phyloP scores from a whole-genome alignment of 1,140 invertebrate genomes.

The Leptinotarsa undecemlineata region DNA sequence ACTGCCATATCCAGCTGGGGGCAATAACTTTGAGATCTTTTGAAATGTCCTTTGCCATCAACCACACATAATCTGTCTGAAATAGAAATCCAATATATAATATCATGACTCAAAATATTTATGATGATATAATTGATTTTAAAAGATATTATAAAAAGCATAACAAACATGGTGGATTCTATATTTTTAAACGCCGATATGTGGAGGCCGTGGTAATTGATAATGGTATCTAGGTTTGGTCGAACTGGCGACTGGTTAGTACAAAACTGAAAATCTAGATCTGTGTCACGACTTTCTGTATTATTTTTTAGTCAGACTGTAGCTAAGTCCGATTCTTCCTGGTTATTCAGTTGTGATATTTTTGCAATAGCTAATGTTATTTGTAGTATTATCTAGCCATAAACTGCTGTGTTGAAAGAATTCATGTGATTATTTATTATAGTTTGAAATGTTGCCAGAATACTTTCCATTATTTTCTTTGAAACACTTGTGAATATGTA shows the following conservation, averaged over 20 bases:
- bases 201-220: slow-evolving; percentile 51
- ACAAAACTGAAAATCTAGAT: background rate
- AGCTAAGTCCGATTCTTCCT: background rate
- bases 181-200: too few species aligned
- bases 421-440: background rate
- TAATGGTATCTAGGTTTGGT: background rate
- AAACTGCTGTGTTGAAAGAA: background rate
- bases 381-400: background rate
- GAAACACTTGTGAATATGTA: background rate
- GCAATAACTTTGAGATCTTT: slow-evolving; percentile 63
- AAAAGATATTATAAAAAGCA: too few species aligned
- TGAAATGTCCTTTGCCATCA: slow-evolving; percentile 62
- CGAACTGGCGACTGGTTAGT: background rate
- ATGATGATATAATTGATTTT: too few species aligned
- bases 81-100: slow-evolving; percentile 40
- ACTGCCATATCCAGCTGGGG: slow-evolving; percentile 58
- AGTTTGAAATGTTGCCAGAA: background rate
- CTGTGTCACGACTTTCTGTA: background rate
- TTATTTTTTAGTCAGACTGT: background rate
- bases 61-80: slow-evolving; percentile 71
- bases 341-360: slow-evolving; percentile 9
- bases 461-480: background rate
- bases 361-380: slow-evolving; percentile 4
- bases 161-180: too few species aligned
- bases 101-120: too few species aligned